phyloP scores from a whole-genome alignment of 2,797 vertebrate genomes.

The Strix occidentalis region DNA sequence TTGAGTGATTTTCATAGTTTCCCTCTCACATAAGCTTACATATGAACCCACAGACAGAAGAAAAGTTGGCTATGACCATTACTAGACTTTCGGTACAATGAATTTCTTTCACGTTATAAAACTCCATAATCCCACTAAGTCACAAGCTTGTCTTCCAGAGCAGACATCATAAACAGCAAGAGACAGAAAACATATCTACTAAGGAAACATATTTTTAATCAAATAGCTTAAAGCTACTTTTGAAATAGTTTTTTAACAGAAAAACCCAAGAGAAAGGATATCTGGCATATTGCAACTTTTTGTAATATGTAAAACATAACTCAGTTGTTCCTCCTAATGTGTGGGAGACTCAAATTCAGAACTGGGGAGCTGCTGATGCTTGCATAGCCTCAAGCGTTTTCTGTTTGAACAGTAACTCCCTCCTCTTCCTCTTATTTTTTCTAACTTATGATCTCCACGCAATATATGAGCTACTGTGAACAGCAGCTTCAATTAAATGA shows the following conservation, averaged over 20 bases:
- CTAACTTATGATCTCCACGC: neutral
- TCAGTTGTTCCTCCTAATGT: neutral
- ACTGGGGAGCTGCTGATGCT: neutral
- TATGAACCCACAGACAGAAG: neutral
- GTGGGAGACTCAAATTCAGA: neutral
- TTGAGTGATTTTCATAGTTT: neutral
- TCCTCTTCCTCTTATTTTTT: neutral
- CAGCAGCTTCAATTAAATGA: neutral
- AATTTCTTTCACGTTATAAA: neutral
- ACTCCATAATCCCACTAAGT: neutral
- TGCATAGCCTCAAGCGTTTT: neutral
- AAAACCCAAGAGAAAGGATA: neutral
- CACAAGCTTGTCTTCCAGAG: neutral
- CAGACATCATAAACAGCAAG: neutral
- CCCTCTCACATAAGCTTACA: neutral
- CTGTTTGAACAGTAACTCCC: neutral
- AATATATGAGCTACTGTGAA: neutral
- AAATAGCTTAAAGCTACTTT: neutral
- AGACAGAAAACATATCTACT: neutral
- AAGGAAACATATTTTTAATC: neutral
- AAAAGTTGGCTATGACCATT: neutral
- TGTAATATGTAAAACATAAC: neutral
- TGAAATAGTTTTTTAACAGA: neutral
- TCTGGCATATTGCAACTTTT: neutral
- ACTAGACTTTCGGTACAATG: neutral